Percentiles rank a stretch among this genome's conserved stretches.
These are phyloP conservation scores for Coptodon rendalli DNA, from an alignment of 2,113 vertebrate species.

Conservation along the genomic window DNA sequence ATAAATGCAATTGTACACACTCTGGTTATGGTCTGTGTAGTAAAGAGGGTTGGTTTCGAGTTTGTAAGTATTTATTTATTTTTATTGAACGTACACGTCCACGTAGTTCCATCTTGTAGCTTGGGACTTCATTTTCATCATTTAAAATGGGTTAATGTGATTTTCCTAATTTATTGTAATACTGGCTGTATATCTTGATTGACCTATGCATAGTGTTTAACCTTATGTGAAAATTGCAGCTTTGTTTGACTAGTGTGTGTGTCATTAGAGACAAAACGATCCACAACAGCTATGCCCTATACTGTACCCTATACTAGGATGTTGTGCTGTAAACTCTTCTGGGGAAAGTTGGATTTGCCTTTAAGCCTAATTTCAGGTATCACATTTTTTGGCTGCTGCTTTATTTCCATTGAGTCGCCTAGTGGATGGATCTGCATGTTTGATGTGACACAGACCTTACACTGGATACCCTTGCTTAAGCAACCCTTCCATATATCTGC, in stretches of 20 bases:
- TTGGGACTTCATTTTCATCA: background rate
- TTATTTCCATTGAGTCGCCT: background rate
- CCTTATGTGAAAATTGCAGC: background rate
- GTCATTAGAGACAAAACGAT: accelerated
- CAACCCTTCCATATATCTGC: background rate
- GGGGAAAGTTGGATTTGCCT: background rate
- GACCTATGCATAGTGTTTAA: background rate
- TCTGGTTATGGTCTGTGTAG: background rate
- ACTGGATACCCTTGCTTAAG: background rate
- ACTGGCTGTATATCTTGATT: background rate
- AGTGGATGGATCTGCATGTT: background rate
- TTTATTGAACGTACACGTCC: background rate
- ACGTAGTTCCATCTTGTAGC: background rate
- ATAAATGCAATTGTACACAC: background rate
- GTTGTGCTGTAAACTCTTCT: background rate
- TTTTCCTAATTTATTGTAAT: background rate
- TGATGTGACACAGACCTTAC: background rate
- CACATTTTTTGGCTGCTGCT: background rate
- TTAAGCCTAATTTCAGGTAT: background rate
- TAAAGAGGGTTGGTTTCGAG: background rate
- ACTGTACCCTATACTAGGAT: background rate
- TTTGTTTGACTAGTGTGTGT: background rate
- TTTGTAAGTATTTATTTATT: background rate
- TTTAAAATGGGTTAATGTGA: background rate
- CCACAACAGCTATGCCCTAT: background rate